Conservation (phyloP, 2,797 vertebrate genomes). For the Xenopus petersii region DNA sequence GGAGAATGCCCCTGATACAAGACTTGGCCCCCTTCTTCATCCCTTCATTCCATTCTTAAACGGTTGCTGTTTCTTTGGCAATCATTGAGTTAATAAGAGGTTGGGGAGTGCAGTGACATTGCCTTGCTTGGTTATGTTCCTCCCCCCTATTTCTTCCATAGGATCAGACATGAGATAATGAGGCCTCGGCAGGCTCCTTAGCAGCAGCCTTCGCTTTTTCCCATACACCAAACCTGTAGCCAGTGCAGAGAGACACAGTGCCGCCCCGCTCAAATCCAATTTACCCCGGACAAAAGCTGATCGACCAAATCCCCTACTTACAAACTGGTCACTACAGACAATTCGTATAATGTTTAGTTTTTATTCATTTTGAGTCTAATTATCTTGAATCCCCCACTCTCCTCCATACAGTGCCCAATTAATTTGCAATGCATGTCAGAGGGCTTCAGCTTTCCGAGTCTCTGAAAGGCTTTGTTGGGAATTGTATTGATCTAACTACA, state of each 20-base stretch:
- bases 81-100: conserved; percentile 14
- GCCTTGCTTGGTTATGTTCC: conserved; percentile 68
- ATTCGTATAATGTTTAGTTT: conserved; percentile 82
- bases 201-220: conserved; percentile 69
- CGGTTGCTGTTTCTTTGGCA: background rate
- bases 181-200: conserved; percentile 65
- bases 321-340: conserved; percentile 77
- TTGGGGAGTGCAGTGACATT: conserved; percentile 40
- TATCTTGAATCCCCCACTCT: conserved; percentile 89
- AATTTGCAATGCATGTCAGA: conserved; percentile 82
- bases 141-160: conserved; percentile 68
- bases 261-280: conserved; percentile 88
- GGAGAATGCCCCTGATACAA: too few relatives aligned
- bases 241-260: conserved; percentile 83
- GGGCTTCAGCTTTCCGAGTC: conserved; percentile 76
- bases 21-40: too few relatives aligned
- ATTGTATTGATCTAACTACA: conserved; percentile 90
- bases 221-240: conserved; percentile 83
- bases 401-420: conserved; percentile 87
- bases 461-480: conserved; percentile 83
- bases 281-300: conserved; percentile 90
- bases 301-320: conserved; percentile 83
- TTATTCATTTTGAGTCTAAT: conserved; percentile 89
- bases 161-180: conserved; percentile 85
- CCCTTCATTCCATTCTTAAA: too few relatives aligned